Percentiles rank a stretch among this genome's conserved stretches.
phyloP scores from a whole-genome alignment of 2,888 invertebrate species.

The Tridacna gigas region DNA sequence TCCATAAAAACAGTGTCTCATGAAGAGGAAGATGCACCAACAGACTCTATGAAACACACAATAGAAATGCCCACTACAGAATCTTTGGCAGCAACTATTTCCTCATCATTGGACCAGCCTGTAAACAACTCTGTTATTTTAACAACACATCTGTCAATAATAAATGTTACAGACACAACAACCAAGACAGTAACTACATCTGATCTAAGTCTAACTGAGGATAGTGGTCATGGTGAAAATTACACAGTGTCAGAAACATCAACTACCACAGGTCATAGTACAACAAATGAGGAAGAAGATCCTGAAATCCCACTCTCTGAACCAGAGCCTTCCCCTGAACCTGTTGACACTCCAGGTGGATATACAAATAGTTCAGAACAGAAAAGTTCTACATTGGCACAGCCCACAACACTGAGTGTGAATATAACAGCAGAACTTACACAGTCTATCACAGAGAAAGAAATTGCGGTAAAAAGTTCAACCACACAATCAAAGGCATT shows the following conservation, averaged over 20 bases:
- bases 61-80: too few species aligned
- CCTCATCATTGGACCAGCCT: background rate
- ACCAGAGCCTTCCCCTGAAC: conserved; percentile 3
- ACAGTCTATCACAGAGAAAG: too few species aligned
- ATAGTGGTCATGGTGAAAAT: background rate
- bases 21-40: too few species aligned
- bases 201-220: background rate
- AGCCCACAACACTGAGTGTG: background rate
- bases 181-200: background rate
- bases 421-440: background rate
- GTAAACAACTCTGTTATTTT: background rate
- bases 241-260: background rate
- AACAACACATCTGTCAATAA: background rate
- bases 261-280: background rate
- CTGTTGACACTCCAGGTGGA: background rate
- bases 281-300: background rate
- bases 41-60: too few species aligned
- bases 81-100: too few species aligned
- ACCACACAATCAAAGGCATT: too few species aligned
- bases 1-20: too few species aligned
- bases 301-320: background rate
- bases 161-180: background rate
- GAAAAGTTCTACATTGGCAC: background rate
- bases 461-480: too few species aligned
- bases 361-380: background rate